Evolutionary conservation across 2,113 vertebrate genomes (phyloP), one percentile per base, ranked within the genome.

Genomic region (Macquaria australasica): DNA sequence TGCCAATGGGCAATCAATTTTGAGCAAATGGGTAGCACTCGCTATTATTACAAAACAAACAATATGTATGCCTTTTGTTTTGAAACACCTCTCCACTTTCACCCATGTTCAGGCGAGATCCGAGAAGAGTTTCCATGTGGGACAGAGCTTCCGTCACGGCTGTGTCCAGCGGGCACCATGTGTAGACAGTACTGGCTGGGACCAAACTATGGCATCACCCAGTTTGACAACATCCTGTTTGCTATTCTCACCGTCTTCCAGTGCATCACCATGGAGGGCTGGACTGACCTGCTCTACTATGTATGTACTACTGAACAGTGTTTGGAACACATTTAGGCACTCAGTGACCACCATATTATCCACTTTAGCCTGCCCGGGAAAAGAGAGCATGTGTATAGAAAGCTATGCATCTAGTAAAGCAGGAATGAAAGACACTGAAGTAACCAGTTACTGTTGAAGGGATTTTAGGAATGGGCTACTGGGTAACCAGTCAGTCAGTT

Each of bases 201-300:
- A 50, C 97, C 97, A 43, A 98, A 98, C 92, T 97, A 98, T 0
- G 97, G 97, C 84, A 98, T 98, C 92, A 98, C 97, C 6, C 97
- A 98, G 95, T 98, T 98, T 39, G 97, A 98, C 96, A 98, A 98
- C 96, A 98, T 98, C 95, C 95, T 98, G 87, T 98, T 98, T 81
- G 97, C 97, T 62, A 96, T 98, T 73, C 96, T 98, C 88, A 98
- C 97, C 43, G 97, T 98, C 91, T 98, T 98, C 95, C 97, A 98
- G 93, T 98, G 97, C 89, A 98, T 98, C 95, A 98, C 97, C 94
- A 98, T 98, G 97, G 97, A 98, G 95, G 97, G 97, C 79, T 98
- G 97, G 97, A 98, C 96, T 10, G 97, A 99, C 23, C 97, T 98
- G 89, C 96, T 99, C 83, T 99, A 99, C 94, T 96, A 97, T 83